Evolutionary conservation across 2,113 vertebrate genomes (phyloP).

Genomic region (Rhegmatorhina hoffmannsi): DNA sequence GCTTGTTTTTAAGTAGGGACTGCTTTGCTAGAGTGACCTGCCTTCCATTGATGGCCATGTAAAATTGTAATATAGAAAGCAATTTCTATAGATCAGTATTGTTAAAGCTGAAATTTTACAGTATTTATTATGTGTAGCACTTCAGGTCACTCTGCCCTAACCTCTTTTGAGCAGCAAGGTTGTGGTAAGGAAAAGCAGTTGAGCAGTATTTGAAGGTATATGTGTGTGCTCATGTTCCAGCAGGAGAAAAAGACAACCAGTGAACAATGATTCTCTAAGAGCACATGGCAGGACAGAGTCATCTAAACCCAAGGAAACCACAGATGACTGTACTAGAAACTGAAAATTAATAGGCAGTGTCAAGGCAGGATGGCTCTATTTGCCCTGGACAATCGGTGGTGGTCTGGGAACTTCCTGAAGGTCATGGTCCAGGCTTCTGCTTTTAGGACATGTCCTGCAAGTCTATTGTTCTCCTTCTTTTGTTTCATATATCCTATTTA

Average conservation of each 20-base stretch:
- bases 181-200: background rate
- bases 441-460: background rate
- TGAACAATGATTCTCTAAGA: background rate
- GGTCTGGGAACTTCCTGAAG: conserved; percentile 45
- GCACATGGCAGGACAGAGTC: background rate
- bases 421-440: background rate
- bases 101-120: background rate
- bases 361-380: background rate
- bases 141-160: background rate
- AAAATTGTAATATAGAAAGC: background rate
- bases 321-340: background rate
- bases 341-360: background rate
- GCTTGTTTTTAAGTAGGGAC: fast-evolving
- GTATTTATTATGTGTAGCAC: background rate
- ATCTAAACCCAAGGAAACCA: background rate
- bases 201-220: background rate
- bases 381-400: background rate
- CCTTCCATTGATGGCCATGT: background rate
- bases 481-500: conserved; percentile 31
- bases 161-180: background rate
- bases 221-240: background rate
- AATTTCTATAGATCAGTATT: background rate
- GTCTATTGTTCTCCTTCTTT: conserved; percentile 18
- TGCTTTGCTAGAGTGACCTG: background rate
- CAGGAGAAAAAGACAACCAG: background rate